Conservation (phyloP, 2,797 vertebrate genomes). For the Scyliorhinus canicula region DNA sequence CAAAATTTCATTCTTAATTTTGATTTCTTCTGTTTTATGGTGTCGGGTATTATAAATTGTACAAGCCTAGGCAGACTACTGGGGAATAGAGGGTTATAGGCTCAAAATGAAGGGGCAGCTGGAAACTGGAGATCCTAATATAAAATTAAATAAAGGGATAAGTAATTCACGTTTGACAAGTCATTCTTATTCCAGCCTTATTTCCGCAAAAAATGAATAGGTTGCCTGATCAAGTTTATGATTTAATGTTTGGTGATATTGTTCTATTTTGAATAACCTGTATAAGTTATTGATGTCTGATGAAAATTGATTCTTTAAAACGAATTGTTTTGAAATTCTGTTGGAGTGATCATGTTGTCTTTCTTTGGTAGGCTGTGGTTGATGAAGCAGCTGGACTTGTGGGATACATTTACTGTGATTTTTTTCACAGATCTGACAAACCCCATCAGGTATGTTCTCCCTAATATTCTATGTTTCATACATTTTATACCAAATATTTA, state of each 20-base stretch:
- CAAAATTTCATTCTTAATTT: neutral
- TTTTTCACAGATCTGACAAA: constrained; percentile 82
- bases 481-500: neutral
- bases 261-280: neutral
- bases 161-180: neutral
- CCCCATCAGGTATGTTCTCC: constrained; percentile 77
- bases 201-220: neutral
- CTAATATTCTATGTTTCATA: neutral
- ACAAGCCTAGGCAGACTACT: neutral
- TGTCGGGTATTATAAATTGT: neutral
- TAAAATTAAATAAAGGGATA: neutral
- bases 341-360: constrained; percentile 34
- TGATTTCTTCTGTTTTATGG: neutral
- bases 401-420: constrained; percentile 97
- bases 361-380: constrained; percentile 75
- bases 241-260: neutral
- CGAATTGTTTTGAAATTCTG: neutral
- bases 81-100: neutral
- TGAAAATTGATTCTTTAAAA: neutral
- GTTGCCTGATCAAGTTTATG: neutral
- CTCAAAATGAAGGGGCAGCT: neutral
- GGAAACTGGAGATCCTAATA: neutral
- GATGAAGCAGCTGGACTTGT: constrained; percentile 87
- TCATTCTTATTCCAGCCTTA: neutral
- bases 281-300: neutral